A percentile compares a stretch with the other conserved stretches of the same genome.
Evolutionary conservation across 2,113 vertebrate species (phyloP).

Genomic region (Cyrtonyx montezumae): DNA sequence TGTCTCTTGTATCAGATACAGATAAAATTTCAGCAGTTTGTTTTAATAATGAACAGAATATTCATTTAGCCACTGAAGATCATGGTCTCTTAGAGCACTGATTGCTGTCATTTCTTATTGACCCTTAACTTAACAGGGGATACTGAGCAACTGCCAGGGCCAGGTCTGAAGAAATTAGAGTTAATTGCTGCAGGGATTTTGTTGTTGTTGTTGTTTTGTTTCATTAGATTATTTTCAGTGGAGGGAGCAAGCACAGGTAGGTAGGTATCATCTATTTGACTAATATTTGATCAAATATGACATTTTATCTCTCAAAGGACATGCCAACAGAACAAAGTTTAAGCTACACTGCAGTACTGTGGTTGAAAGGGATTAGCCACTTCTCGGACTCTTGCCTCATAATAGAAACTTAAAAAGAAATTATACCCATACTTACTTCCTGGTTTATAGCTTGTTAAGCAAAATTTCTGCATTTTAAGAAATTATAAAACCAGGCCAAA

Average conservation of each 20-base stretch:
- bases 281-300: not conserved
- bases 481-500: not conserved
- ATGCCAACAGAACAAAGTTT: not conserved
- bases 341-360: not conserved
- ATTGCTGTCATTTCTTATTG: too few relatives aligned
- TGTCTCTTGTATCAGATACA: not conserved
- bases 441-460: slow-evolving; percentile 18
- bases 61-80: not conserved
- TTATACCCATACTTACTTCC: not conserved
- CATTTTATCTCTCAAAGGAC: not conserved
- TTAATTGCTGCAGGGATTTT: not conserved
- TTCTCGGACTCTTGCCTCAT: not conserved
- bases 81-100: not conserved
- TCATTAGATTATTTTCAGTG: not conserved
- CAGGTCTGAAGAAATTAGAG: not conserved
- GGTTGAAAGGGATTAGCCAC: not conserved
- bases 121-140: too few relatives aligned
- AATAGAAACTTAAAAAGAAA: slow-evolving; percentile 40
- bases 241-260: not conserved
- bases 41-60: not conserved
- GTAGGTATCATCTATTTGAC: not conserved
- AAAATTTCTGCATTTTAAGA: slow-evolving; percentile 31
- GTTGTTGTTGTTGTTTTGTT: not conserved
- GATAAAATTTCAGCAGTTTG: not conserved
- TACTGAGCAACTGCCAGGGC: not conserved